A percentile compares a stretch with the other conserved stretches of the same genome.
phyloP scores from a whole-genome alignment of 2,888 invertebrate species.

The Dicranocentrus wangi region DNA sequence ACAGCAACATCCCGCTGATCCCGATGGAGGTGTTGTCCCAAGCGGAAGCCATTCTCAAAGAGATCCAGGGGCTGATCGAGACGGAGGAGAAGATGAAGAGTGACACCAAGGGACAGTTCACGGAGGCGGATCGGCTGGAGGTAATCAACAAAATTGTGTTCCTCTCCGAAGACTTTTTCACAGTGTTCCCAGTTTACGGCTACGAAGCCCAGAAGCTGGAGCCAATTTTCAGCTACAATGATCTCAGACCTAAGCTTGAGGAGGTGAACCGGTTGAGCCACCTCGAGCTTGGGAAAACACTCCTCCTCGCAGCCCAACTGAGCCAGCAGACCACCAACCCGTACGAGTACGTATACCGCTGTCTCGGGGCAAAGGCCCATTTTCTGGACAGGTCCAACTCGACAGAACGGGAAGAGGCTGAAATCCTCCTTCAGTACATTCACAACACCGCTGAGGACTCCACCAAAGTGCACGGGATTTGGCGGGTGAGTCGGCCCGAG shows the following conservation, averaged over 20 bases:
- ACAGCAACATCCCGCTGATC: slow-evolving; percentile 44
- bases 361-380: slow-evolving; percentile 75
- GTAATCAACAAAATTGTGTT: slow-evolving; percentile 74
- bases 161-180: slow-evolving; percentile 76
- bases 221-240: slow-evolving; percentile 74
- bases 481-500: slow-evolving; percentile 68
- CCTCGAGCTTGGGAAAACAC: slow-evolving; percentile 75
- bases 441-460: slow-evolving; percentile 74
- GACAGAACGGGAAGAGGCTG: slow-evolving; percentile 75
- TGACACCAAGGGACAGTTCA: slow-evolving; percentile 35
- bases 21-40: slow-evolving; percentile 48
- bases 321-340: slow-evolving; percentile 74
- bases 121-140: slow-evolving; percentile 40
- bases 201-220: slow-evolving; percentile 75
- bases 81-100: slow-evolving; percentile 70
- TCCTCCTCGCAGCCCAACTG: slow-evolving; percentile 74
- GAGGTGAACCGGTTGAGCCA: slow-evolving; percentile 75
- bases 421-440: slow-evolving; percentile 77
- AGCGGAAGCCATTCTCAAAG: slow-evolving; percentile 74
- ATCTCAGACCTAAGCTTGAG: slow-evolving; percentile 74
- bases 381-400: slow-evolving; percentile 74
- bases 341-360: slow-evolving; percentile 76
- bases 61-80: slow-evolving; percentile 74
- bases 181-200: slow-evolving; percentile 76
- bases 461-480: slow-evolving; percentile 71